Evolutionary conservation across 1,140 invertebrate species (phyloP), one percentile per base, ranked within the genome.

Genomic region (Hylaeus anthracinus): DNA sequence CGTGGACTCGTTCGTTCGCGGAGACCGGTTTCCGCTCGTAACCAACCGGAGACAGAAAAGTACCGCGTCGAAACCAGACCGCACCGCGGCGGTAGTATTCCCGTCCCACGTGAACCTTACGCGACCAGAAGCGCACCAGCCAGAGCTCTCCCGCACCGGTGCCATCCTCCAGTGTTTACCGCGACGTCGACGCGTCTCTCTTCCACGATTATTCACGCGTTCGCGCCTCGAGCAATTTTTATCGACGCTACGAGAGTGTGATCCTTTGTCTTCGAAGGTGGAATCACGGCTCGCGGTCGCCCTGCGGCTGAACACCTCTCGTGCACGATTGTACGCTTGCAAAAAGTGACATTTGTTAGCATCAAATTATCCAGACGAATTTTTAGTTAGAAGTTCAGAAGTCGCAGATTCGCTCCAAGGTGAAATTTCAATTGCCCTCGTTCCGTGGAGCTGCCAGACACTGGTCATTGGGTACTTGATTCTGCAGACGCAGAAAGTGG

Each of bases 1-100:
- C 39, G 51, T 43, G 48, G 74, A 61, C 81, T 56, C 55, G 58
- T 75, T 74, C 69, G 74, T 51, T 51, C 64, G 53, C 37, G 61
- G 48, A 67, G 86, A 87, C 86, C 85, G 86, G 85, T 87, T 87
- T 77, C 72, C 83, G 14, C 72, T 71, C 73, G 56, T 56, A 53
- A 55, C 37, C 10, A 61, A 58, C 10, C 43, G 67, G 70, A 73
- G 77, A 83, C 75, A 81, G 86, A 88, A 88, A 88, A 87, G 86
- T 87, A 48, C 76, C 75, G 72, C 66, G 71, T 72, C 66, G 73
- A 87, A 88, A 84, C 82, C 63, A 87, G 85, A 87, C 85, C 81
- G 86, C 81, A 86, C 71, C 86, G 67, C 70, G 81, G 58, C 45
- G 56, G 61, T 72, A 74, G 73, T 81, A 81, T 81, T 81, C 66